Conservation (phyloP, 2,113 vertebrate genomes). For the Gadus macrocephalus region DNA sequence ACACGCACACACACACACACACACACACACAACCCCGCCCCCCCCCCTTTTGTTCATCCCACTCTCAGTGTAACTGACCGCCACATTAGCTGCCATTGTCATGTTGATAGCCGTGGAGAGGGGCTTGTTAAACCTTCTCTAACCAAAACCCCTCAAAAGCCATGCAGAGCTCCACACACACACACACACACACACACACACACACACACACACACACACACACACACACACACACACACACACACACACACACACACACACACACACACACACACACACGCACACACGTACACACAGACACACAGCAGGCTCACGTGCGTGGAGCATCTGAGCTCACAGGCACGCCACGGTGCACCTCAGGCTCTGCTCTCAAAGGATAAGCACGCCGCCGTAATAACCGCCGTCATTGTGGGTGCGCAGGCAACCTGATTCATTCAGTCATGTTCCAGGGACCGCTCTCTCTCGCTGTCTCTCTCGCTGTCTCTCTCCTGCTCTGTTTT, state of each 20-base stretch:
- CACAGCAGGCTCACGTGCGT: not conserved
- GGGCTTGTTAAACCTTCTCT: not conserved
- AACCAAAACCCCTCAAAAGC: not conserved
- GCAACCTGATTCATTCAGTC: too few species aligned
- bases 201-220: not conserved
- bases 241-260: not conserved
- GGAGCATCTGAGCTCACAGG: too few species aligned
- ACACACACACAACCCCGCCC: too few species aligned
- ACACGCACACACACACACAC: too few species aligned
- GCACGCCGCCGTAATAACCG: too few species aligned
- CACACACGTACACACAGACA: not conserved
- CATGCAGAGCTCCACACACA: not conserved
- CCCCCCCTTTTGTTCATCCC: slow-evolving; percentile 27
- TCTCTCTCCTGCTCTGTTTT: too few species aligned
- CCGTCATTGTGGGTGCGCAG: too few species aligned
- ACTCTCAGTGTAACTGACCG: slow-evolving; percentile 11
- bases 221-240: not conserved
- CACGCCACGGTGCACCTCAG: too few species aligned
- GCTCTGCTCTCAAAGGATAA: too few species aligned
- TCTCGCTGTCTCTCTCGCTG: too few species aligned
- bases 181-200: not conserved
- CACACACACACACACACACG: not conserved
- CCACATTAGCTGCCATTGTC: slow-evolving; percentile 11
- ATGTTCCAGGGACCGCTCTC: too few species aligned
- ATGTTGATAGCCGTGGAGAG: not conserved